Evolutionary conservation across 2,797 vertebrate genomes (phyloP).

Genomic region (Takifugu rubripes): DNA sequence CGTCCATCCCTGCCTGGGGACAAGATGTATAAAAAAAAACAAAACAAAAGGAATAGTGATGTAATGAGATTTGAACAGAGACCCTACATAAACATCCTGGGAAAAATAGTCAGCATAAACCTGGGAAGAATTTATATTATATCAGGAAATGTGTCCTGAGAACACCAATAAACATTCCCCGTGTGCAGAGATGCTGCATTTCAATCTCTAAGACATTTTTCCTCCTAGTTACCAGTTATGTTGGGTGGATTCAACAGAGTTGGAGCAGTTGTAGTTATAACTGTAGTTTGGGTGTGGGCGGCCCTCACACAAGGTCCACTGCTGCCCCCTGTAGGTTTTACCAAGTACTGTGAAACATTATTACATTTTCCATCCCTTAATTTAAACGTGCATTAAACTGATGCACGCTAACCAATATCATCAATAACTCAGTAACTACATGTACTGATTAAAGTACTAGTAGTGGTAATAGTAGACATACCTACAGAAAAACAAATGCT

Average conservation of each 20-base stretch:
- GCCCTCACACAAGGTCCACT: constrained; percentile 18
- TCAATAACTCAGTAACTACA: too few relatives aligned
- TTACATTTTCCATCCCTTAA: too few relatives aligned
- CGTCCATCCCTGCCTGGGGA: neutral
- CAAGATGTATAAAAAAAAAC: neutral
- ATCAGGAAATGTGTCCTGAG: too few relatives aligned
- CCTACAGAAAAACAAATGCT: neutral
- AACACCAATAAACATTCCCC: too few relatives aligned
- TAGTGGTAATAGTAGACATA: neutral
- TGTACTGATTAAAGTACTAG: neutral
- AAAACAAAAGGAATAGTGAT: neutral
- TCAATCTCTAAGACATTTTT: too few relatives aligned
- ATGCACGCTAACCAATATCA: too few relatives aligned
- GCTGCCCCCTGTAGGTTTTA: constrained; percentile 56
- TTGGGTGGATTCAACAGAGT: neutral
- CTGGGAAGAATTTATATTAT: too few relatives aligned
- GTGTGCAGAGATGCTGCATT: too few relatives aligned
- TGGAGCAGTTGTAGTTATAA: constrained; percentile 2
- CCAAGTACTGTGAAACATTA: neutral
- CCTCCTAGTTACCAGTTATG: too few relatives aligned
- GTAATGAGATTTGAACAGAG: neutral
- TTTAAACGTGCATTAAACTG: too few relatives aligned
- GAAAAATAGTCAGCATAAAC: neutral
- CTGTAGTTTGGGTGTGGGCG: constrained; percentile 45
- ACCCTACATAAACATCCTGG: neutral